Conservation (phyloP, 1,140 invertebrate genomes). For the Tenebrio molitor region DNA sequence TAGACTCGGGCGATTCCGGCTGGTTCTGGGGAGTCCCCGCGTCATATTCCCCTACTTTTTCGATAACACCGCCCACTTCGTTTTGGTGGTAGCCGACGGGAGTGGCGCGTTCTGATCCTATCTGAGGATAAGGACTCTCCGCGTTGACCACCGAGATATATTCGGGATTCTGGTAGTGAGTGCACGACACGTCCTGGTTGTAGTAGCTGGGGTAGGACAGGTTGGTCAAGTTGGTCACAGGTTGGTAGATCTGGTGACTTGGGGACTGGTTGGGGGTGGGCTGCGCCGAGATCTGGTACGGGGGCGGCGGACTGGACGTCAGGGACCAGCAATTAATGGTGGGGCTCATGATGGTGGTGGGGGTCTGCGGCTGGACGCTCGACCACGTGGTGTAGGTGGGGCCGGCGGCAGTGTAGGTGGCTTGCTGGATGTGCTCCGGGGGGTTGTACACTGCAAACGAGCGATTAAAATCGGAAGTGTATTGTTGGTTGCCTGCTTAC, state of each 20-base stretch:
- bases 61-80: constrained; percentile 48
- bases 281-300: constrained; percentile 62
- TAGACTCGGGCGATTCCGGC: constrained; percentile 54
- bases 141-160: constrained; percentile 59
- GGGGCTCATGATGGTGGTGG: constrained; percentile 60
- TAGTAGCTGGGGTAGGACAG: constrained; percentile 64
- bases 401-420: constrained; percentile 56
- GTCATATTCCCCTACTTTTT: constrained; percentile 54
- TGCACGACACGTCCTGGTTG: constrained; percentile 59
- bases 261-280: constrained; percentile 64
- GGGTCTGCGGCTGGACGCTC: constrained; percentile 61
- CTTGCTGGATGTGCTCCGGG: constrained; percentile 65
- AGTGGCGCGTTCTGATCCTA: constrained; percentile 54
- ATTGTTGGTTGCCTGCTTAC: too few relatives aligned
- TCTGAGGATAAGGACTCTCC: constrained; percentile 59
- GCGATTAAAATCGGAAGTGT: too few relatives aligned
- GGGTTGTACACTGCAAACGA: constrained; percentile 63
- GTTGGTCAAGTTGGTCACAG: constrained; percentile 63
- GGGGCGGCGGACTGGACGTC: constrained; percentile 63
- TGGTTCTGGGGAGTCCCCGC: constrained; percentile 46
- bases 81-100: constrained; percentile 56
- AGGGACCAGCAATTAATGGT: constrained; percentile 64
- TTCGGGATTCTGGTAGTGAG: constrained; percentile 62
- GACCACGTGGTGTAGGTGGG: constrained; percentile 63
- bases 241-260: constrained; percentile 64